phyloP scores from a whole-genome alignment of 2,797 vertebrate genomes.

The Melanotaenia nigrans region DNA sequence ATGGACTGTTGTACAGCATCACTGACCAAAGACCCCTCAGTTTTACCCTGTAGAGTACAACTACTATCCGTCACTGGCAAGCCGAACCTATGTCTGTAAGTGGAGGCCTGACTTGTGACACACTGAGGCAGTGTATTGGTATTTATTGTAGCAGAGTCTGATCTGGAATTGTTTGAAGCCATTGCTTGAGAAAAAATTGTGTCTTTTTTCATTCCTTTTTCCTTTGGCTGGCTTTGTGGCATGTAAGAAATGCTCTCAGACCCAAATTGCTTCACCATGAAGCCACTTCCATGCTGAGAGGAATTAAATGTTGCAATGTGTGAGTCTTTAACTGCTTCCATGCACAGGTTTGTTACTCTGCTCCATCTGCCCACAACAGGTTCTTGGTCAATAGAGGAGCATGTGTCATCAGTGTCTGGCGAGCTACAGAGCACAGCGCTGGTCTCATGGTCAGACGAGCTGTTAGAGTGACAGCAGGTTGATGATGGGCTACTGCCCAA shows the following conservation, averaged over 20 bases:
- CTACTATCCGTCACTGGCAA: slow-evolving; percentile 37
- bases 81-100: slow-evolving; percentile 51
- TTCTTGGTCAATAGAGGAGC: slow-evolving; percentile 57
- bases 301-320: slow-evolving; percentile 39
- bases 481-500: slow-evolving; percentile 73
- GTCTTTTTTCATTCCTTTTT: slow-evolving; percentile 41
- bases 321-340: slow-evolving; percentile 33
- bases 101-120: slow-evolving; percentile 52
- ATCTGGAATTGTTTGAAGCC: slow-evolving; percentile 36
- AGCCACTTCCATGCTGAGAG: slow-evolving; percentile 40
- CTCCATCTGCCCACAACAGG: slow-evolving; percentile 20
- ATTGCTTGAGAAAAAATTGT: slow-evolving; percentile 35
- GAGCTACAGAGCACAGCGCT: slow-evolving; percentile 64
- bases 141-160: slow-evolving; percentile 31
- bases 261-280: slow-evolving; percentile 48
- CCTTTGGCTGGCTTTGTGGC: slow-evolving; percentile 29
- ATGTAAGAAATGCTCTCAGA: slow-evolving; percentile 55
- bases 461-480: slow-evolving; percentile 60
- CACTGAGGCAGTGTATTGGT: slow-evolving; percentile 18
- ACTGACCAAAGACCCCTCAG: slow-evolving; percentile 34
- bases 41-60: slow-evolving; percentile 44
- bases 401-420: slow-evolving; percentile 61
- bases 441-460: slow-evolving; percentile 66
- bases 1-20: slow-evolving; percentile 36
- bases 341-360: slow-evolving; percentile 19